Conservation (phyloP, 2,888 invertebrate species). For the Zelleria hepariella region DNA sequence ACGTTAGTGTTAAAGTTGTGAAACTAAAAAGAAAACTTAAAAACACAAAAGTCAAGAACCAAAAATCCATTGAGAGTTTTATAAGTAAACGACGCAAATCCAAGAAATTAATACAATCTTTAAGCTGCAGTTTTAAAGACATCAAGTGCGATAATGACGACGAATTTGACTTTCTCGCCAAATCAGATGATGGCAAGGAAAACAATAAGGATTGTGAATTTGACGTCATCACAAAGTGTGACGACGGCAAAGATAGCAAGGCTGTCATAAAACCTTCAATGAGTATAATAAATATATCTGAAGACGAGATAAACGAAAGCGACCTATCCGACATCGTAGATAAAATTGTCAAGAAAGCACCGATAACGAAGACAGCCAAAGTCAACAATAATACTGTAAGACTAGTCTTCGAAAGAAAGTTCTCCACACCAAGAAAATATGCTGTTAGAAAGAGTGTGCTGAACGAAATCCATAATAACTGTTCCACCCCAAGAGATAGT, state of each 20-base stretch:
- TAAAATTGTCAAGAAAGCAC: slow-evolving; percentile 40
- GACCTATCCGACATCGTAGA: slow-evolving; percentile 55
- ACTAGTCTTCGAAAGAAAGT: slow-evolving; percentile 39
- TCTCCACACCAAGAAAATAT: slow-evolving; percentile 35
- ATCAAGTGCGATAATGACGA: slow-evolving; percentile 12
- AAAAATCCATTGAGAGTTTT: slow-evolving; percentile 56
- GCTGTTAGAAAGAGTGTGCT: slow-evolving; percentile 27
- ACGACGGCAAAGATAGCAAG: not conserved
- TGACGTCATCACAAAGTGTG: not conserved
- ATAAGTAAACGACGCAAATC: slow-evolving; percentile 43
- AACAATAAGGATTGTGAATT: too few species aligned
- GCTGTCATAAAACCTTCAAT: slow-evolving; percentile 21
- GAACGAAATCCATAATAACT: slow-evolving; percentile 35
- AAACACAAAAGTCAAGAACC: slow-evolving; percentile 31
- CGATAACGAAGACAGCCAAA: slow-evolving; percentile 36
- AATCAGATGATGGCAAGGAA: not conserved
- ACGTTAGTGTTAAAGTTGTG: slow-evolving; percentile 49
- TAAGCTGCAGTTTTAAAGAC: slow-evolving; percentile 33
- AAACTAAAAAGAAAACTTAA: slow-evolving; percentile 55
- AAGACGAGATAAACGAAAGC: slow-evolving; percentile 28
- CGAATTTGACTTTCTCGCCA: not conserved
- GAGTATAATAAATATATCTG: slow-evolving; percentile 34
- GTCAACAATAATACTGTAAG: slow-evolving; percentile 45
- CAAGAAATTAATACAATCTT: slow-evolving; percentile 25
- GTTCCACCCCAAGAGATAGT: slow-evolving; percentile 53